Conservation (phyloP, 2,888 invertebrate species). For the Diogma glabrata region DNA sequence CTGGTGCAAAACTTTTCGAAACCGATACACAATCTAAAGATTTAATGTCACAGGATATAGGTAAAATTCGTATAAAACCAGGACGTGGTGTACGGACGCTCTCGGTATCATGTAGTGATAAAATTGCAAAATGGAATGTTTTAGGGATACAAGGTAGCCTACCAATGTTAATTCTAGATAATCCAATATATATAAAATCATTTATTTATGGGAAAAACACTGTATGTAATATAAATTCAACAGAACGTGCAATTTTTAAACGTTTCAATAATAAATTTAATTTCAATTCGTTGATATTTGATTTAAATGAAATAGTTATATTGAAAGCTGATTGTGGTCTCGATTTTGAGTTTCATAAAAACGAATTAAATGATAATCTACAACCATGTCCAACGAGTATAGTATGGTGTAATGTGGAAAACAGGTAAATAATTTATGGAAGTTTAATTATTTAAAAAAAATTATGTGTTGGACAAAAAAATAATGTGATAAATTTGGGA, state of each 20-base stretch:
- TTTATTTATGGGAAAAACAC: constrained; percentile 58
- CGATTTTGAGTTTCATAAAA: constrained; percentile 37
- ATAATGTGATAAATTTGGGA: too few relatives aligned
- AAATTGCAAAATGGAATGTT: constrained; percentile 79
- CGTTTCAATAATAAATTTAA: constrained; percentile 27
- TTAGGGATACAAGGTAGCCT: constrained; percentile 78
- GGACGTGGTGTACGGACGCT: constrained; percentile 80
- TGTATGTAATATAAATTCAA: constrained; percentile 47
- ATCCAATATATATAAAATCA: constrained; percentile 56
- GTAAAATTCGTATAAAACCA: constrained; percentile 74
- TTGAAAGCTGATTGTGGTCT: constrained; percentile 17
- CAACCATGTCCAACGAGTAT: constrained; percentile 48
- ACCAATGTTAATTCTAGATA: constrained; percentile 50
- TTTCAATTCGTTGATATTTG: constrained; percentile 19
- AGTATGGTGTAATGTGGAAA: constrained; percentile 43
- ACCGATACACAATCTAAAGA: constrained; percentile 38
- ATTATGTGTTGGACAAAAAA: too few relatives aligned
- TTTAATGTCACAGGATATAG: constrained; percentile 53
- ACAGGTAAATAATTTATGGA: constrained; percentile 30
- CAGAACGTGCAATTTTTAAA: constrained; percentile 43
- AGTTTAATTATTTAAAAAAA: too few relatives aligned
- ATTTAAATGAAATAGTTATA: constrained; percentile 25
- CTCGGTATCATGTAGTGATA: constrained; percentile 91
- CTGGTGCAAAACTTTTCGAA: constrained; percentile 76
- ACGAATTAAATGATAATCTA: constrained; percentile 25